phyloP scores from a whole-genome alignment of 2,113 vertebrate species.

The Lophura nycthemera region DNA sequence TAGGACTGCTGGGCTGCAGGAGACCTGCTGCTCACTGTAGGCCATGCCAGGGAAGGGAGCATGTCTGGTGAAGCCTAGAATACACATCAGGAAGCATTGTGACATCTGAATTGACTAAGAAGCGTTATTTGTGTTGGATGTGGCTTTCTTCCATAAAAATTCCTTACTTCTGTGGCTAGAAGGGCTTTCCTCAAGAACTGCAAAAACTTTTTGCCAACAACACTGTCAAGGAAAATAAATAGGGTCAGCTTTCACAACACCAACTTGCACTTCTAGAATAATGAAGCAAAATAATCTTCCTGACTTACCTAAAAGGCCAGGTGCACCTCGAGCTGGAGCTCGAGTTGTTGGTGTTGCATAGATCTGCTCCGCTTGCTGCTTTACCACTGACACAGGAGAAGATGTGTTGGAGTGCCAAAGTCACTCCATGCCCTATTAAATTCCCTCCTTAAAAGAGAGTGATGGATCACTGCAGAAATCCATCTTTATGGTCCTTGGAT shows the following conservation, averaged over 20 bases:
- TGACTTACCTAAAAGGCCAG: neutral
- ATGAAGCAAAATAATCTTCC: neutral
- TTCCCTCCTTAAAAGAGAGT: neutral
- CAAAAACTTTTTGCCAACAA: neutral
- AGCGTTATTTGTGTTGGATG: neutral
- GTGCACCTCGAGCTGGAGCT: neutral
- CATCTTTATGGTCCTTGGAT: neutral
- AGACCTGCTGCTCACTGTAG: neutral
- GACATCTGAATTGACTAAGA: neutral
- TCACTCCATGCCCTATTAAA: neutral
- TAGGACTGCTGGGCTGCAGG: neutral
- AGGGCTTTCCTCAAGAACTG: neutral
- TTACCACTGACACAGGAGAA: neutral
- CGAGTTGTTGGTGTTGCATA: neutral
- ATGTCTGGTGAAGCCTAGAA: neutral
- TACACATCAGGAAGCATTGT: neutral
- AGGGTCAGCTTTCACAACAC: neutral
- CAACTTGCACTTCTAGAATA: neutral
- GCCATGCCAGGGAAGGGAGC: neutral
- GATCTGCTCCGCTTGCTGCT: neutral
- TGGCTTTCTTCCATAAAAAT: neutral
- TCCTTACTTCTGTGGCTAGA: neutral
- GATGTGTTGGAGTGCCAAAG: fast-evolving
- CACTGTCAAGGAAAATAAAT: neutral
- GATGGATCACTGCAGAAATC: neutral